A percentile compares a stretch with the other conserved stretches of the same genome.
Evolutionary conservation across 2,113 vertebrate species (phyloP).

Genomic region (Turdus rufiventris): DNA sequence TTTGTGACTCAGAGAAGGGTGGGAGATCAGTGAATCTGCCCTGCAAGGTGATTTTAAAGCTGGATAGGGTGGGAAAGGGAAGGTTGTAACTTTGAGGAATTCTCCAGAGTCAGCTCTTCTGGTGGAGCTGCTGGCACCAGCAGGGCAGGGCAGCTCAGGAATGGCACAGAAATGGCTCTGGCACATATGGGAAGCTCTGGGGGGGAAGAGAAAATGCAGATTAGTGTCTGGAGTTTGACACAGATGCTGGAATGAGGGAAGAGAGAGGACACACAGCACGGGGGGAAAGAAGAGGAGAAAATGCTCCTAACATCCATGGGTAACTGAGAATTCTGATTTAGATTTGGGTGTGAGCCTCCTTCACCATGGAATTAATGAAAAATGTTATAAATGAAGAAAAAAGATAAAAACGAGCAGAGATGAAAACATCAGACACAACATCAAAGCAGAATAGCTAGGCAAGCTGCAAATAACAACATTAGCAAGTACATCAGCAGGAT

Average conservation of each 20-base stretch:
- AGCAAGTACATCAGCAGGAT: background rate
- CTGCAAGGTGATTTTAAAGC: background rate
- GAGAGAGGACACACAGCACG: background rate
- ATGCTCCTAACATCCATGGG: background rate
- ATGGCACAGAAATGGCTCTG: background rate
- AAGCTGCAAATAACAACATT: background rate
- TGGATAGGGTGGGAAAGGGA: background rate
- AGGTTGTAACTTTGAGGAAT: background rate
- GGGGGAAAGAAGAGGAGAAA: background rate
- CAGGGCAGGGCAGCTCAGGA: background rate
- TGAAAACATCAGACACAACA: background rate
- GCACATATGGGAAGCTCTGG: background rate
- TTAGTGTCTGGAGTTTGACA: background rate
- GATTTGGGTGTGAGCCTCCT: background rate
- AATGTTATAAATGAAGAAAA: background rate
- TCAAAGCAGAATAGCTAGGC: background rate
- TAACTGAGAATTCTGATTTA: background rate
- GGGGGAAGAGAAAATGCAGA: background rate
- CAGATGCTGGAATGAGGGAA: background rate
- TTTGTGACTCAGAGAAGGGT: background rate
- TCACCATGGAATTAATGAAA: background rate
- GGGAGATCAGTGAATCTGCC: background rate
- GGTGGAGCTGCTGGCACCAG: background rate
- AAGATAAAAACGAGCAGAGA: background rate
- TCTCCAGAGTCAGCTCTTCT: background rate